These are phyloP conservation scores for Lysiphlebus fabarum DNA, from an alignment of 1,140 invertebrate genomes.

Conservation along the genomic window DNA sequence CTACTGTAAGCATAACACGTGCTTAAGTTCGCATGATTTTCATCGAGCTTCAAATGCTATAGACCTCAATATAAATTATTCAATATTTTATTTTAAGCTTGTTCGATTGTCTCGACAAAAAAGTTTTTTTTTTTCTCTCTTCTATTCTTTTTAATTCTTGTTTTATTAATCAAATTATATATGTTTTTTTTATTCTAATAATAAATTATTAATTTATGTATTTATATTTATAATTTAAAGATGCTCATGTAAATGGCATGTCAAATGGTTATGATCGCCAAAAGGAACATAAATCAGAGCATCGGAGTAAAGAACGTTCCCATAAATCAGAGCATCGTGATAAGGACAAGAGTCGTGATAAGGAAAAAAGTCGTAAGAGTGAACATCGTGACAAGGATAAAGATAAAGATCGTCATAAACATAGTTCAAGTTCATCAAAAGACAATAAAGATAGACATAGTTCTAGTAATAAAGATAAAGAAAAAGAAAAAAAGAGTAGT, in stretches of 20 bases:
- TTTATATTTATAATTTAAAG: constrained; percentile 29
- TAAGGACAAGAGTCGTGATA: constrained; percentile 48
- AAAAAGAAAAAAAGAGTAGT: constrained; percentile 50
- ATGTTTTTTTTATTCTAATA: neutral
- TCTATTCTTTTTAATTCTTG: too few relatives aligned
- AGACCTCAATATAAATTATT: neutral
- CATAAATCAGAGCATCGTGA: constrained; percentile 55
- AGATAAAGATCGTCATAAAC: constrained; percentile 51
- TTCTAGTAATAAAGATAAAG: constrained; percentile 54
- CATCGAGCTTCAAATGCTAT: neutral
- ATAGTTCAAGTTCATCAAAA: constrained; percentile 33
- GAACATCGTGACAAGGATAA: constrained; percentile 52
- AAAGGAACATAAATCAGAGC: constrained; percentile 69
- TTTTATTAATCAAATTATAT: too few relatives aligned
- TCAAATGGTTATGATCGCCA: constrained; percentile 68
- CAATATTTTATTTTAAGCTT: neutral
- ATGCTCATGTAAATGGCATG: constrained; percentile 66
- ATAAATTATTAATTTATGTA: neutral
- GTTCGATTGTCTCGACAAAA: neutral
- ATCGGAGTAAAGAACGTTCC: constrained; percentile 60
- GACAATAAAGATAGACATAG: constrained; percentile 27
- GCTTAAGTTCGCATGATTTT: constrained; percentile 17
- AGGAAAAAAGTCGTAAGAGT: constrained; percentile 50
- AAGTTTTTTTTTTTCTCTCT: constrained; percentile 3
- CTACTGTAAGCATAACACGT: constrained; percentile 14